Evolutionary conservation across 1,140 invertebrate species (phyloP).

Genomic region (Drosophila aff.): DNA sequence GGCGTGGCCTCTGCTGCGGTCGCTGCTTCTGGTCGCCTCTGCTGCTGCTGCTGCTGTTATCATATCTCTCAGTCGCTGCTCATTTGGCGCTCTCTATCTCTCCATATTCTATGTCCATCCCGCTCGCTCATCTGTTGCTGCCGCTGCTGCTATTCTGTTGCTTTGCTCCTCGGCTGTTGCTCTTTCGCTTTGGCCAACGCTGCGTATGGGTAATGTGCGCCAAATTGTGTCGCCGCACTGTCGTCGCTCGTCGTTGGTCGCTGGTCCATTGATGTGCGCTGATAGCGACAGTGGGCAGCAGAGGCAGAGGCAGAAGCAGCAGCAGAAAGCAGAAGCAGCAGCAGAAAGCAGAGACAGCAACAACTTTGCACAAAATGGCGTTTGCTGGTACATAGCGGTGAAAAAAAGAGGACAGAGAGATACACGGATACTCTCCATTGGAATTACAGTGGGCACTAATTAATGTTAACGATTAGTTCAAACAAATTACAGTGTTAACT

Average conservation of each 20-base stretch:
- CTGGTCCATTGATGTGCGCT: slow-evolving; percentile 82
- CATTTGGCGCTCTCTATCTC: slow-evolving; percentile 74
- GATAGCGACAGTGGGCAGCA: slow-evolving; percentile 66
- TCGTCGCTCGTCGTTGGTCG: slow-evolving; percentile 66
- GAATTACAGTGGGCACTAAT: slow-evolving; percentile 4
- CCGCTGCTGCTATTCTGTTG: slow-evolving; percentile 16
- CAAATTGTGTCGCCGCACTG: slow-evolving; percentile 78
- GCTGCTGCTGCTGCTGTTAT: slow-evolving; percentile 31
- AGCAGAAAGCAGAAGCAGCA: slow-evolving; percentile 29
- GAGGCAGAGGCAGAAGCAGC: slow-evolving; percentile 37
- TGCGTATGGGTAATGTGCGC: slow-evolving; percentile 73
- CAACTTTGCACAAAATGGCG: slow-evolving; percentile 69
- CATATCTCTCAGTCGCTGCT: slow-evolving; percentile 59
- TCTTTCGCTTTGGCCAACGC: slow-evolving; percentile 65
- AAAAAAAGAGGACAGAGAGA: slow-evolving; percentile 6
- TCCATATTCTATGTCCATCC: slow-evolving; percentile 60
- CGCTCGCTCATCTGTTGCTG: slow-evolving; percentile 55
- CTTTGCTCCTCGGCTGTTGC: slow-evolving; percentile 31
- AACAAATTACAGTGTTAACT: neutral
- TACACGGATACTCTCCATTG: neutral
- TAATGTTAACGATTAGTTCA: too few relatives aligned
- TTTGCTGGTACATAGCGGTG: slow-evolving; percentile 30
- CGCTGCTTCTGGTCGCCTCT: slow-evolving; percentile 17
- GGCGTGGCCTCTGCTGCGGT: slow-evolving; percentile 56
- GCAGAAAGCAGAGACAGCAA: slow-evolving; percentile 18